Percentiles rank a stretch among this genome's conserved stretches.
These are phyloP conservation scores for Mohoua ochrocephala DNA, from an alignment of 2,113 vertebrate genomes.

Conservation along the genomic window DNA sequence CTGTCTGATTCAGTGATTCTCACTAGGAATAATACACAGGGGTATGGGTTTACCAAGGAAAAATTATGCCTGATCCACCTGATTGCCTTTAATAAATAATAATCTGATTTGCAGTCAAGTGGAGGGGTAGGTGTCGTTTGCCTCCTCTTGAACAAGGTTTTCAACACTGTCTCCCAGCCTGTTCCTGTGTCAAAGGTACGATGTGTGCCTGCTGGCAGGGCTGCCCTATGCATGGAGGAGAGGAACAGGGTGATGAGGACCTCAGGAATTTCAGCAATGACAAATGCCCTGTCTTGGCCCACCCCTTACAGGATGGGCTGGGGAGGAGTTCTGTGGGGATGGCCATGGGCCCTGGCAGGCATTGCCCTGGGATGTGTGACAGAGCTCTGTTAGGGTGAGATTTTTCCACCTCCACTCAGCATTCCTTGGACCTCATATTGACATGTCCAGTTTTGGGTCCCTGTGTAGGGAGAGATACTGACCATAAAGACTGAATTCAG, in stretches of 20 bases:
- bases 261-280: not conserved
- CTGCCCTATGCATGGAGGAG: not conserved
- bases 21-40: not conserved
- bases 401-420: not conserved
- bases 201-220: not conserved
- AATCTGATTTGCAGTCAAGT: not conserved
- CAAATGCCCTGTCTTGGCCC: not conserved
- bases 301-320: not conserved
- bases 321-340: not conserved
- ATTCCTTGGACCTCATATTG: not conserved
- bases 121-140: not conserved
- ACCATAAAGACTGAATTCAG: not conserved
- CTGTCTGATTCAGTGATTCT: not conserved
- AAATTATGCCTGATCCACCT: not conserved
- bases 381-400: not conserved
- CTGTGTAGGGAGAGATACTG: not conserved
- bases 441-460: not conserved
- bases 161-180: accelerated
- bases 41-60: not conserved
- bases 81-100: not conserved
- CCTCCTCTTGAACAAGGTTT: not conserved
- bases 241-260: not conserved
- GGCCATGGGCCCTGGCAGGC: no score
- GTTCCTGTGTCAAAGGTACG: not conserved
- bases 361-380: not conserved